Base-by-base conservation (phyloP, 2,888 invertebrate genomes). In the Eupithecia exiguata region DNA sequence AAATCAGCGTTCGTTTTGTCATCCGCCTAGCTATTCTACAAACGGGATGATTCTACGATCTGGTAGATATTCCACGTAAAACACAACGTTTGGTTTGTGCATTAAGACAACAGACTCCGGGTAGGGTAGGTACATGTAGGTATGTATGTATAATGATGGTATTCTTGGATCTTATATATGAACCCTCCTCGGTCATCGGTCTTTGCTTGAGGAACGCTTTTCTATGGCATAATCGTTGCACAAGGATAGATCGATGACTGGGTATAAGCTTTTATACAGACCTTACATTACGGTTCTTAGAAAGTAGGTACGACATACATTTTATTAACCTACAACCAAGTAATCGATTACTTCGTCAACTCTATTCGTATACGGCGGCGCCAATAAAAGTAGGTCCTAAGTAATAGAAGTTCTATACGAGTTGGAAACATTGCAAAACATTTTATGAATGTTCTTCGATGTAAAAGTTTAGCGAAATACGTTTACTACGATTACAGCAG, bases 401-500 rank as follows among this genome's bases (percentile, higher is more conserved):
- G 38, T 43, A 43, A 66, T 40, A 40, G 21, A 66, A 38, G 18
- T 38, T 65, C 18, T 66, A 21, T 6, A 25, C 21, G 38, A 21
- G 36, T 38, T 43, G 38, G 21, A 66, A 66, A 66, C 40, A 38
- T 38, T 4, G 16, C 21, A 1, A 21, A 21, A 40, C 21, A 21
- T 65, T 76, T 74, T 69, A 72, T 70, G 66, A 74, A 74, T 71
- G 75, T 40, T 49, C 21, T 25, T 61, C 71, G 62, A 71, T 62
- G 49, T 62, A 75, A 69, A 74, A 74, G 25, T 71, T 66, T 70
- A 72, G 72, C 69, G 72, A 36, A 63, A 49, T 69, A 58, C 25
- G 10, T 58, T 58, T 58, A 70, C 38, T 71, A 78, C 77, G 77
- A 79, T 75, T 79, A 77, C 69, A 79, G 70, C 74, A 72, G 58